Evolutionary conservation across 2,113 vertebrate species (phyloP), one percentile per base, ranked within the genome.

Genomic region (Pterocles burchelli): DNA sequence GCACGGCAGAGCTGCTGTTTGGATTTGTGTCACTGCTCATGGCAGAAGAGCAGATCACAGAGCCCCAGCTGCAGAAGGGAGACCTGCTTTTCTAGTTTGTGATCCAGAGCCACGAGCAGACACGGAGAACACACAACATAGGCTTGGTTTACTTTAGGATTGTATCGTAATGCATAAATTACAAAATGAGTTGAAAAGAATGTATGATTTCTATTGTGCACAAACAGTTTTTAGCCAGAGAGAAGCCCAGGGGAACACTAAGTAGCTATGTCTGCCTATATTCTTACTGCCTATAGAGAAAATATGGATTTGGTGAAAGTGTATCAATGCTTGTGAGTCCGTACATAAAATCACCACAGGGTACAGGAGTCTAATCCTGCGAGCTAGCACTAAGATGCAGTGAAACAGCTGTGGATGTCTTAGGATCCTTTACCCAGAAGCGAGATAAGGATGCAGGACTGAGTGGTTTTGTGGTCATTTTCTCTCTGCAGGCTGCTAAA

Each of bases 401-500:
- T 33, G n/a, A 34, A 76, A 29, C 31, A 70, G 55, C 52, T 59
- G 20, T 59, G 78, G 31, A 31, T 85, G 17, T 36, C 41, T 46
- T 51, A 17, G 36, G 17, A 31, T 81, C 51, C n/a, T 52, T 20
- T 49, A 9, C 31, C 36, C 72, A n/a, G 51, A 45, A 62, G 1
- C 2, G 3, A 86, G 22, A 5, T 38, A 13, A 61, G 81, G 22
- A 24, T 1, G 0, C 22, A 29, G 13, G 21, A 19, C n/a, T 18
- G 51, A 76, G 36, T 2, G 22, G 2, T 34, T 93, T 36, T 66
- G 21, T 51, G 84, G 13, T 45, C 0, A 0, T 80, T 78, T 91
- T 90, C 48, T 79, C 65, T 86, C 88, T 34, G 77, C 97, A 99
- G 99, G 97, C 98, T 49, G 92, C 63, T 43, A 97, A 98, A 96